These are phyloP conservation scores for Cladorhizidae sp. DNA, from an alignment of 37 sponge, comb jelly and placozoan genomes.

Conservation along the genomic window DNA sequence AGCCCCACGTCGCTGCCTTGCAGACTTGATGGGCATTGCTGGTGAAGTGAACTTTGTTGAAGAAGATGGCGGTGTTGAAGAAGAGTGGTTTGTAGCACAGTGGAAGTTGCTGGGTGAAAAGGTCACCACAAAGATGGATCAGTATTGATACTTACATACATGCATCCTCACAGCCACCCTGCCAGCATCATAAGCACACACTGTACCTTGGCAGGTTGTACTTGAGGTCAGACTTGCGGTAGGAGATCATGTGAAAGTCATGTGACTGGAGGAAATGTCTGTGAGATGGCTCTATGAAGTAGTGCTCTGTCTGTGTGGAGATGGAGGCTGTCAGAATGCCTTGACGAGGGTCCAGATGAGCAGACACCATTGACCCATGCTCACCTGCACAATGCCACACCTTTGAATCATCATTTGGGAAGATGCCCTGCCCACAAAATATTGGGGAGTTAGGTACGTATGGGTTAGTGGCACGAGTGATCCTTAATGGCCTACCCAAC, in stretches of 20 bases:
- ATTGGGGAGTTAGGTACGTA: too few relatives aligned
- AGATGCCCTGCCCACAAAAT: too few relatives aligned
- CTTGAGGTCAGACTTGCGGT: conserved; percentile 48
- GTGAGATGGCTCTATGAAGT: conserved; percentile 60
- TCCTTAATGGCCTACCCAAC: too few relatives aligned
- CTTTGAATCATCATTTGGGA: too few relatives aligned
- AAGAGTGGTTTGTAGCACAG: background rate
- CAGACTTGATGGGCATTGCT: background rate
- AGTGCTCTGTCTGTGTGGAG: background rate
- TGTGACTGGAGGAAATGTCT: conserved; percentile 58
- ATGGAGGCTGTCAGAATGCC: conserved; percentile 64
- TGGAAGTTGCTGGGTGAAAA: background rate
- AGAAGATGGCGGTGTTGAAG: background rate
- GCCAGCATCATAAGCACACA: background rate
- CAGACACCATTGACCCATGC: conserved; percentile 23
- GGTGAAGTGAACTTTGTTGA: background rate
- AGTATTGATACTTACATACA: background rate
- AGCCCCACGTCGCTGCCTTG: background rate
- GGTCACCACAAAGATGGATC: background rate
- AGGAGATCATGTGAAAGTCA: conserved; percentile 80
- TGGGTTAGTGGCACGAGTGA: too few relatives aligned
- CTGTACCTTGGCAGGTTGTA: conserved; percentile 24
- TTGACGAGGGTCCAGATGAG: conserved; percentile 35
- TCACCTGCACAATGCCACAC: conserved; percentile 16
- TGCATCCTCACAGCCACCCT: too few relatives aligned